Evolutionary conservation across 2,113 vertebrate genomes (phyloP), one percentile per base, ranked within the genome.

Genomic region (Porphyrio hochstetteri): DNA sequence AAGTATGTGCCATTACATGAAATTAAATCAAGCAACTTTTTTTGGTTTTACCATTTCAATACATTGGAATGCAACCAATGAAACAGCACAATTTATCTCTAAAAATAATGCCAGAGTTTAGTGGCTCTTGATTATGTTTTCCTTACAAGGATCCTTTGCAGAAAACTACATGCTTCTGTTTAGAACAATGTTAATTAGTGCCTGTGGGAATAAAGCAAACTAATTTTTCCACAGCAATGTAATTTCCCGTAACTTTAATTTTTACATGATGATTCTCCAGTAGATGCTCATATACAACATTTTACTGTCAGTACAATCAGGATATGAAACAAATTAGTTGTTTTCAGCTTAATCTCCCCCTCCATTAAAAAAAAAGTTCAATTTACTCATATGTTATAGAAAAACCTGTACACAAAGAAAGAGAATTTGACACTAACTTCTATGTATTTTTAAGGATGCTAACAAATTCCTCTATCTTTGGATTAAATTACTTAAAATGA

Each of bases 151-250:
- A 85, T 82, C 12, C 71, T 75, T 55, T 63, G 46, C 48, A 92
- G 85, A 90, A 90, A 92, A 92, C 46, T 63, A 79, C 53, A 64
- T 60, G 23, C 61, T 95, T 93, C 55, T 70, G 71, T 93, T 96
- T 72, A 84, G 42, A 88, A 94, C 56, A 94, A 61, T 82, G 91
- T 82, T 96, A 96, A 96, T 96, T 95, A 91, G 76, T 82, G 91
- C 89, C 85, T 87, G 28, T 78, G 88, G 84, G 86, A 95, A 95
- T 87, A 89, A 88, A 83, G 46, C 42, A 93, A 88, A 94, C 82
- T 77, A 70, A 71, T 95, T 94, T 87, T 92, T 92, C 86, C 87
- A 89, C 53, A 94, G 78, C 52, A 95, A 76, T 50, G 71, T 69
- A 42, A 92, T 88, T 92, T 96, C 56, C 63, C 74, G 42, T 77